Conservation (phyloP, 2,113 vertebrate species). For the Cinclus cinclus region DNA sequence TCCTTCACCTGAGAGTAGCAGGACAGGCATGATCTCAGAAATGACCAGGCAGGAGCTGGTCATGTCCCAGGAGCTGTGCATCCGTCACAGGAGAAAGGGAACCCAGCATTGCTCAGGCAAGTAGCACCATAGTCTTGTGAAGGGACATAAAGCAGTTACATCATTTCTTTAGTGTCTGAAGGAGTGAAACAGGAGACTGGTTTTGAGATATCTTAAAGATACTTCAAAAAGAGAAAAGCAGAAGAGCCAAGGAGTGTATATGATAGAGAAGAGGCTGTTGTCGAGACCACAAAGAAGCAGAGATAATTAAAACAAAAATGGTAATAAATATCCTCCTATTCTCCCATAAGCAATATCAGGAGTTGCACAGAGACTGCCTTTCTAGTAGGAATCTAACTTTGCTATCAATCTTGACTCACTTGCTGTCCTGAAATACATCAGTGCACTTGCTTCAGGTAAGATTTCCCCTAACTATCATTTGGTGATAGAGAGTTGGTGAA, state of each 20-base stretch:
- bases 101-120: background rate
- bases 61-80: accelerated
- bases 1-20: background rate
- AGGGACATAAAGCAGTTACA: background rate
- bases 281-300: background rate
- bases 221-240: background rate
- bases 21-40: background rate
- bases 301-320: background rate
- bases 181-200: background rate
- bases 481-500: background rate
- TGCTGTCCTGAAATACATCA: background rate
- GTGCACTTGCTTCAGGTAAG: background rate
- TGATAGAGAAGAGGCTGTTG: background rate
- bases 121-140: background rate
- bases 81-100: background rate
- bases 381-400: background rate
- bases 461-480: background rate
- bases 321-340: background rate
- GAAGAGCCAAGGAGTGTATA: background rate
- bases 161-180: background rate
- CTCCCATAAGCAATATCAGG: background rate
- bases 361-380: background rate
- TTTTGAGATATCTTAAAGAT: background rate
- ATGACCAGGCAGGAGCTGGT: background rate
- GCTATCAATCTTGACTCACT: background rate